A percentile compares a stretch with the other conserved stretches of the same genome.
Evolutionary conservation across 2,888 invertebrate genomes (phyloP).

Genomic region (Blastobasis lacticolella): DNA sequence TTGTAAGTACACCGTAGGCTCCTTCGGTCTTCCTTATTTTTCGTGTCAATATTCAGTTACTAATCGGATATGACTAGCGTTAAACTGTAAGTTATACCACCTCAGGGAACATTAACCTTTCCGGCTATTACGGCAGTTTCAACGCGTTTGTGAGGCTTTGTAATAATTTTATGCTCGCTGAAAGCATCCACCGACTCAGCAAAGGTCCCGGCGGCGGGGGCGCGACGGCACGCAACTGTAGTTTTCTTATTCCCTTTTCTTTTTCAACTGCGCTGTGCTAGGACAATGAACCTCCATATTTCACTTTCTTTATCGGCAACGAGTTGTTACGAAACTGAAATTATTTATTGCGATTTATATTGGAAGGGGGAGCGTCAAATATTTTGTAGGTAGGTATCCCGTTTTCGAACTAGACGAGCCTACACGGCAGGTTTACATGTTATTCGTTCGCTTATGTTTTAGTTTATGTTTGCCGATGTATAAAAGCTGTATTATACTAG

Average conservation of each 20-base stretch:
- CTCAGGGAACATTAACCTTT: too few relatives aligned
- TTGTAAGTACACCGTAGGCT: too few relatives aligned
- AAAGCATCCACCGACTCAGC: background rate
- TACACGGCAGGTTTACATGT: background rate
- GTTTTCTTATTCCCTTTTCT: conserved; percentile 18
- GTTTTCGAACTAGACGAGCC: background rate
- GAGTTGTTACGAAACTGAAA: conserved; percentile 4
- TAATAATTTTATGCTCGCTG: background rate
- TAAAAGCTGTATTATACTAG: background rate
- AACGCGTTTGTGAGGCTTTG: background rate
- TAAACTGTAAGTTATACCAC: too few relatives aligned
- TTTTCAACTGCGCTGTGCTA: conserved; percentile 18
- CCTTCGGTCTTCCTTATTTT: conserved; percentile 10
- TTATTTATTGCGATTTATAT: background rate
- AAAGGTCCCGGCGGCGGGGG: conserved; percentile 23
- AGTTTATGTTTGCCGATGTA: background rate
- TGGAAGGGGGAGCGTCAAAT: background rate
- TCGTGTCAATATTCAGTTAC: conserved; percentile 1
- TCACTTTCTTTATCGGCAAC: conserved; percentile 29
- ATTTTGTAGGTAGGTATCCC: background rate
- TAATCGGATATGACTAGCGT: background rate
- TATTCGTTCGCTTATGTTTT: too few relatives aligned
- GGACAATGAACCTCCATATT: conserved; percentile 50
- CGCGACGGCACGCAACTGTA: conserved; percentile 25
- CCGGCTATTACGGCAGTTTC: background rate